Conservation (phyloP, 2,113 vertebrate species). For the Oryzias woworae region DNA sequence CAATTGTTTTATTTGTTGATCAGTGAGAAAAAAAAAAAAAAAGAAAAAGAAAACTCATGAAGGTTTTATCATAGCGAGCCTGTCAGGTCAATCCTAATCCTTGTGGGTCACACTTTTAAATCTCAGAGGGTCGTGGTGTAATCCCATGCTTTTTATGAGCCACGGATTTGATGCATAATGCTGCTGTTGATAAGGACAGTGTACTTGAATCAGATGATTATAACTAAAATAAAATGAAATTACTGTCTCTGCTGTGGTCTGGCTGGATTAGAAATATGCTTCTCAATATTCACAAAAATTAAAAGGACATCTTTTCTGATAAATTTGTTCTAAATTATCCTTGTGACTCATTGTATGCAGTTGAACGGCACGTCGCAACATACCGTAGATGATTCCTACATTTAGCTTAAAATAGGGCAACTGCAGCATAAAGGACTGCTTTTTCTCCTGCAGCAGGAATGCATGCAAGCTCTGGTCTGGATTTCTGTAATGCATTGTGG, state of each 20-base stretch:
- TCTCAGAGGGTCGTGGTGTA: constrained; percentile 58
- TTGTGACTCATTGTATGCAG: constrained; percentile 13
- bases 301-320: not conserved
- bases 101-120: constrained; percentile 62
- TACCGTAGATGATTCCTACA: constrained; percentile 33
- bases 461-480: constrained; percentile 11
- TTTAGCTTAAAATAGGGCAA: constrained; percentile 29
- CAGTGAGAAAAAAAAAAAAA: constrained; percentile 13
- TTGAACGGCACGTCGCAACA: not conserved
- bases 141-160: constrained; percentile 63
- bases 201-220: constrained; percentile 52
- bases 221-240: constrained; percentile 23
- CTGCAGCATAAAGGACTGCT: constrained; percentile 24
- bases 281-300: not conserved
- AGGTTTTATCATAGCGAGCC: constrained; percentile 53
- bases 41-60: constrained; percentile 25
- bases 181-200: constrained; percentile 50
- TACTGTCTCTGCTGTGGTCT: not conserved
- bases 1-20: constrained; percentile 12
- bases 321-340: not conserved
- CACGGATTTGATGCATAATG: constrained; percentile 58
- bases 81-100: constrained; percentile 65
- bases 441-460: constrained; percentile 36
- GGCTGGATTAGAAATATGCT: not conserved
- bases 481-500: constrained; percentile 7